Evolutionary conservation across 2,888 invertebrate genomes (phyloP), one percentile per base, ranked within the genome.

Genomic region (Rapana venosa): DNA sequence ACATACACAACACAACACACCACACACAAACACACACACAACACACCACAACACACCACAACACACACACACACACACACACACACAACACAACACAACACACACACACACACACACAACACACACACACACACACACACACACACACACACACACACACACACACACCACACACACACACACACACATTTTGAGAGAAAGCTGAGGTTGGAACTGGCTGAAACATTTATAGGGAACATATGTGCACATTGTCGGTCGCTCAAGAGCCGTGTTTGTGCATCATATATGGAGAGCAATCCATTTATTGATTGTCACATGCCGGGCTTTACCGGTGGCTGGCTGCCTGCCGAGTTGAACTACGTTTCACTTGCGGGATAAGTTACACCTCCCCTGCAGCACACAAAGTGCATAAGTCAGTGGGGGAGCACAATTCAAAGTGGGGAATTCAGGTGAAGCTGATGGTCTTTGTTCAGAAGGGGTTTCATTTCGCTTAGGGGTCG

Each of bases 301-400:
- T 86, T 61, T 86, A 86, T 86, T 86, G 86, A 86, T 86, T 86
- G 86, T 58, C 66, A 66, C 32, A 36, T 47, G 61, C 32, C 86
- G 30, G 30, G 61, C 26, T 86, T 17, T 66, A 35, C n/a, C 15
- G 35, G 47, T 47, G 47, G 74, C 32, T 15, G 32, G 26, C 32
- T 15, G 30, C 77, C 13, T n/a, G 30, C 77, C 77, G 13, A 79
- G 47, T 47, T 47, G 77, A 79, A 79, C 86, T 86, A 58, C 58
- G 58, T 36, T n/a, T 13, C 11, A 30, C 58, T n/a, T 36, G 30
- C 58, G 17, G 58, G 47, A 87, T 70, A 66, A 74, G 74, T 87
- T 87, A 36, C 79, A 30, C 77, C 32, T 20, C 77, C 32, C 32
- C 77, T 32, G 77, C 77, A 79, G 77, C 20, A 15, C 32, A 32